Conservation (phyloP, 2,797 vertebrate species). For the Aldrovandia affinis region DNA sequence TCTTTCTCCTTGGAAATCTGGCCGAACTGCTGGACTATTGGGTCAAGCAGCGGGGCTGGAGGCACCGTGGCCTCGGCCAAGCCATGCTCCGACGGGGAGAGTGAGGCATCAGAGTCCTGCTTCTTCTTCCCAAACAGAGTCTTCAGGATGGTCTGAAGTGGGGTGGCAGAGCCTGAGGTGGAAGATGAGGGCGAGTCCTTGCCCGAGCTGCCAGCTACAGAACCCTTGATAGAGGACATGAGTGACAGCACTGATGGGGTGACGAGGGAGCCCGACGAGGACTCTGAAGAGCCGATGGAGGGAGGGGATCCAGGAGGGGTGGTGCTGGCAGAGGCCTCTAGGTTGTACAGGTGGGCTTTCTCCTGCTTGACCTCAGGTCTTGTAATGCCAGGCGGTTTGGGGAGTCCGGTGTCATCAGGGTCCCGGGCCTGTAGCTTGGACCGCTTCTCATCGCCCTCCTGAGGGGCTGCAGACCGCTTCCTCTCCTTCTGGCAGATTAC, state of each 20-base stretch:
- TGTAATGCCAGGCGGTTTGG: conserved; percentile 56
- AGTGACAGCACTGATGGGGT: conserved; percentile 75
- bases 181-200: conserved; percentile 65
- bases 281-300: conserved; percentile 67
- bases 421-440: conserved; percentile 78
- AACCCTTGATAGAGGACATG: conserved; percentile 76
- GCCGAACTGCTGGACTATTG: conserved; percentile 91
- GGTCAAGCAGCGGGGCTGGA: conserved; percentile 78
- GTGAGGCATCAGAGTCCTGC: conserved; percentile 78
- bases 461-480: conserved; percentile 71
- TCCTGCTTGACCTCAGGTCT: conserved; percentile 74
- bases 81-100: conserved; percentile 74
- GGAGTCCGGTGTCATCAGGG: conserved; percentile 65
- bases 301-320: conserved; percentile 90
- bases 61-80: conserved; percentile 65
- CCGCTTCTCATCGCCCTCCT: conserved; percentile 87
- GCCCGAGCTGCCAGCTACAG: conserved; percentile 55
- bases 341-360: conserved; percentile 68
- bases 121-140: conserved; percentile 92
- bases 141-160: conserved; percentile 93
- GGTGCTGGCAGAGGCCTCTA: conserved; percentile 73
- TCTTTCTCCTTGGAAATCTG: conserved; percentile 81
- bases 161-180: conserved; percentile 65
- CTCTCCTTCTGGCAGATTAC: conserved; percentile 95
- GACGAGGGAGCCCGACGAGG: conserved; percentile 64